Conservation (phyloP, 2,797 vertebrate genomes). For the Hemibagrus guttatus region DNA sequence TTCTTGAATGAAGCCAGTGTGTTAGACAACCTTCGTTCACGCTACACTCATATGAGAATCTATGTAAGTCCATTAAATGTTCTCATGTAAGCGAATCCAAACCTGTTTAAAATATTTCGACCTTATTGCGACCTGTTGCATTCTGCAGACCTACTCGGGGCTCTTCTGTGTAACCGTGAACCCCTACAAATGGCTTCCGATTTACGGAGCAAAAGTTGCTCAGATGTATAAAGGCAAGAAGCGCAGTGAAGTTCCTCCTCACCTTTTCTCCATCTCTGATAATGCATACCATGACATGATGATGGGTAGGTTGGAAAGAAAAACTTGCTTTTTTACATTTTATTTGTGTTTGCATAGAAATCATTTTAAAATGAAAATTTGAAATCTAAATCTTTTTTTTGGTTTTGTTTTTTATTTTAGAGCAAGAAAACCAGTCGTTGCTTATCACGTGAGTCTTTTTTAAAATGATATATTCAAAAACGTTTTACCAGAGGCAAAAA, state of each 20-base stretch:
- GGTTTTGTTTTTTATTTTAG: slow-evolving; percentile 59
- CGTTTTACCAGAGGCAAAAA: background rate
- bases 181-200: slow-evolving; percentile 76
- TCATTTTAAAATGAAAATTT: background rate
- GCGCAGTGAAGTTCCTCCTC: slow-evolving; percentile 71
- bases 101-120: background rate
- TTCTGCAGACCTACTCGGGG: slow-evolving; percentile 70
- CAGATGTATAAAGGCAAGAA: slow-evolving; percentile 75
- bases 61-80: slow-evolving; percentile 59
- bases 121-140: background rate
- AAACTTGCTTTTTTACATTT: too few species aligned
- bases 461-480: background rate
- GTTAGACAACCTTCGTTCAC: slow-evolving; percentile 67
- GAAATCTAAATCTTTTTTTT: background rate
- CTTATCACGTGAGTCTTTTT: slow-evolving; percentile 75
- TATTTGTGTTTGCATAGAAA: background rate
- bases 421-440: slow-evolving; percentile 79
- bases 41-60: slow-evolving; percentile 68
- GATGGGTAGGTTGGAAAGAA: slow-evolving; percentile 62
- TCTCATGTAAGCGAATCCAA: background rate
- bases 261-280: slow-evolving; percentile 77
- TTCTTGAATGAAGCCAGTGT: slow-evolving; percentile 72
- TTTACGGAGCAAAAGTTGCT: slow-evolving; percentile 68
- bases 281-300: slow-evolving; percentile 74
- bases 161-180: slow-evolving; percentile 76